phyloP scores from a whole-genome alignment of 2,888 invertebrate genomes.

The Agapostemon virescens region DNA sequence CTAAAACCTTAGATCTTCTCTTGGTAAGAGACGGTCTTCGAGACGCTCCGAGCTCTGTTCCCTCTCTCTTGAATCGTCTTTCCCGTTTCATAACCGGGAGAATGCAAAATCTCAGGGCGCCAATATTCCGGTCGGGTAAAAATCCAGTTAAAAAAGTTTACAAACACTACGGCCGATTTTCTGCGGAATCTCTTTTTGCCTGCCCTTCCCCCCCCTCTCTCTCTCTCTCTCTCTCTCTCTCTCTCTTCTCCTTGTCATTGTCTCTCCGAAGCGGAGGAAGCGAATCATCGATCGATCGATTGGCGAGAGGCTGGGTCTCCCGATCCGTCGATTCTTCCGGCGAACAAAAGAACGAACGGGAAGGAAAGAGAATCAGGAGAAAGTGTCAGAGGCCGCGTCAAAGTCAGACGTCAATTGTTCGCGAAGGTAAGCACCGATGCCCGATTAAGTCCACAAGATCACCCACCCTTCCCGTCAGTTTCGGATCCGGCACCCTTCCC shows the following conservation, averaged over 20 bases:
- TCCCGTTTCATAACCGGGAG: neutral
- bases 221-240: no score
- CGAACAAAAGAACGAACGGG: slow-evolving; percentile 42
- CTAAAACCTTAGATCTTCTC: slow-evolving; percentile 29
- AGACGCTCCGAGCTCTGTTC: neutral
- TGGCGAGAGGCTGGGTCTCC: slow-evolving; percentile 1
- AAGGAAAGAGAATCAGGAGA: slow-evolving; percentile 35
- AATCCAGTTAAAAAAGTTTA: slow-evolving; percentile 5
- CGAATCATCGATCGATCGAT: slow-evolving; percentile 43
- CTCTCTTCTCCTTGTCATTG: no score
- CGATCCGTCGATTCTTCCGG: slow-evolving; percentile 36
- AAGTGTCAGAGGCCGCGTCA: slow-evolving; percentile 55
- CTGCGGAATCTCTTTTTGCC: neutral
- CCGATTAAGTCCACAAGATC: slow-evolving; percentile 57
- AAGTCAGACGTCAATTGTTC: slow-evolving; percentile 60
- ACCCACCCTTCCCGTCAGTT: slow-evolving; percentile 46
- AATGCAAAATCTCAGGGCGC: neutral
- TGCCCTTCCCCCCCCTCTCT: no score
- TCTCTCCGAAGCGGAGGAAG: neutral
- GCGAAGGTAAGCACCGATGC: slow-evolving; percentile 52
- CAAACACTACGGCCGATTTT: neutral
- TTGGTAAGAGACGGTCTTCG: slow-evolving; percentile 15
- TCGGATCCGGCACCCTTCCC: slow-evolving; percentile 30
- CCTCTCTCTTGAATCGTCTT: slow-evolving; percentile 3
- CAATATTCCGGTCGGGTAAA: neutral